Percentiles rank a stretch among this genome's conserved stretches.
Conservation (phyloP, 2,888 invertebrate species). For the Argynnis bischoffii region DNA sequence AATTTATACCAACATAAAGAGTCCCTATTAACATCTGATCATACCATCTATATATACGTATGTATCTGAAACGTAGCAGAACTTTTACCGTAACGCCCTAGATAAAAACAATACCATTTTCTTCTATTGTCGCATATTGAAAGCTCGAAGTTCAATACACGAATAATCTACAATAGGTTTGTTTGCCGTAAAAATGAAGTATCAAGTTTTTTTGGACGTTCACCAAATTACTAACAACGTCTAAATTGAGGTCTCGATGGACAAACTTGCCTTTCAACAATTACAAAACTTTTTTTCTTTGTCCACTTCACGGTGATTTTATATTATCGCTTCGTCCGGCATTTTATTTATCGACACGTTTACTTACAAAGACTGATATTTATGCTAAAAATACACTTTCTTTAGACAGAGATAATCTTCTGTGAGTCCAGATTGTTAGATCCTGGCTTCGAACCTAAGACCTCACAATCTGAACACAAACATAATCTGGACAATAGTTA, state of each 20-base stretch:
- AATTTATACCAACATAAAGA: too few relatives aligned
- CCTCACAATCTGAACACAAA: background rate
- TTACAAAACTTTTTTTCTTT: conserved; percentile 12
- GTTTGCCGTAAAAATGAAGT: conserved; percentile 15
- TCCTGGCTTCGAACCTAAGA: background rate
- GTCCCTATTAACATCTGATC: too few relatives aligned
- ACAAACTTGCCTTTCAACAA: conserved; percentile 10
- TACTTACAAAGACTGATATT: conserved; percentile 6
- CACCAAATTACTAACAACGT: conserved; percentile 22
- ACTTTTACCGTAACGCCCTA: conserved; percentile 10
- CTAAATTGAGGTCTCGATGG: conserved; percentile 9
- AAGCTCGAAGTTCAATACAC: conserved; percentile 11
- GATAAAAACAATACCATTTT: conserved; percentile 7
- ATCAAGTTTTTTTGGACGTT: conserved; percentile 19
- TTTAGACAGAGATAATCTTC: too few relatives aligned
- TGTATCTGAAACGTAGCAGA: background rate
- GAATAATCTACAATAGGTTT: conserved; percentile 6
- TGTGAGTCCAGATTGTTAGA: too few relatives aligned
- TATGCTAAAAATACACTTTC: too few relatives aligned
- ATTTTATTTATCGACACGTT: background rate
- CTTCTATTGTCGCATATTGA: conserved; percentile 4
- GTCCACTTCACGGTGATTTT: background rate
- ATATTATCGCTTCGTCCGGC: background rate
- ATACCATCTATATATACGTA: background rate
- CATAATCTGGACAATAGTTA: background rate